Evolutionary conservation across 2,888 invertebrate genomes (phyloP).

Genomic region (Ceramica pisi): DNA sequence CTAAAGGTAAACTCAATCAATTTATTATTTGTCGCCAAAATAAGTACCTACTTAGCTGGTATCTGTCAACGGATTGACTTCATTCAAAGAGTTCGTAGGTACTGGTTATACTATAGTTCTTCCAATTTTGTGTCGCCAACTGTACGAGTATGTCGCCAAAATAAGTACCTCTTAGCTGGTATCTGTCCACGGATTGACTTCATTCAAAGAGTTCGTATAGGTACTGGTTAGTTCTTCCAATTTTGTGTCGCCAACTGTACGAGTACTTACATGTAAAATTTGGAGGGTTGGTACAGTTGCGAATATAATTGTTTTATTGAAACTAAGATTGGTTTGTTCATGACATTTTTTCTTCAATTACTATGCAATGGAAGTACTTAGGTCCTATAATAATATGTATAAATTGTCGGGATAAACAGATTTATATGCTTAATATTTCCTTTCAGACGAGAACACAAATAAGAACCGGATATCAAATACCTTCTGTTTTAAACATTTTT

Average conservation of each 20-base stretch:
- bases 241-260: conserved; percentile 8
- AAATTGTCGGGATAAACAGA: not conserved
- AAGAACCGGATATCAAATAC: not conserved
- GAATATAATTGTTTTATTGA: conserved; percentile 27
- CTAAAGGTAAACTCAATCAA: not conserved
- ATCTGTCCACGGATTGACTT: not conserved
- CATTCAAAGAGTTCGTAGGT: not conserved
- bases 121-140: conserved; percentile 2
- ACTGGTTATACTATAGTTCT: not conserved
- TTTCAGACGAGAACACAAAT: not conserved
- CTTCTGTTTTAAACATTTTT: no score
- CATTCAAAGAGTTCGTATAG: not conserved
- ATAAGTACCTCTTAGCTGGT: no score
- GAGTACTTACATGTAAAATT: no score
- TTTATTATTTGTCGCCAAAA: not conserved
- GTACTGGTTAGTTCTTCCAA: not conserved
- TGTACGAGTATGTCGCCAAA: not conserved
- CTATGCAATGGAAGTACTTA: no score
- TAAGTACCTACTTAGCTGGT: no score
- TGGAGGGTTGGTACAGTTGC: conserved; percentile 35
- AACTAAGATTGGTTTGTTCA: not conserved
- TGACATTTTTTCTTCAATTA: not conserved
- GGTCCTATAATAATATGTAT: no score
- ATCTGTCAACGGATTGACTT: not conserved
- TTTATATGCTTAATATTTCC: not conserved